Percentiles rank a stretch among this genome's conserved stretches.
Conservation (phyloP, 1,140 invertebrate genomes). For the Brachionus asplanchnoidis region DNA sequence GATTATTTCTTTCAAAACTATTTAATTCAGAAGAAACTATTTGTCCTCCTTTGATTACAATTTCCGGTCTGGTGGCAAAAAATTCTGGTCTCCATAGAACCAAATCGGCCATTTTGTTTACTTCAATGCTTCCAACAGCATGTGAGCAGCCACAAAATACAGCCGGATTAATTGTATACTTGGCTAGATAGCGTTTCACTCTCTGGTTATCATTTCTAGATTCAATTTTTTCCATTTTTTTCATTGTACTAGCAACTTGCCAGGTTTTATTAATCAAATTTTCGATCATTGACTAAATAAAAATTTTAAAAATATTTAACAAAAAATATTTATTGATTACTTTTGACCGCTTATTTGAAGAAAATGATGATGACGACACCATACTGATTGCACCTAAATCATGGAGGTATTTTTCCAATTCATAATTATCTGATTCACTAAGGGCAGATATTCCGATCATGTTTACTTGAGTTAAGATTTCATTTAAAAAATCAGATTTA, state of each 20-base stretch:
- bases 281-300: slow-evolving; percentile 45
- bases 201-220: slow-evolving; percentile 53
- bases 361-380: slow-evolving; percentile 46
- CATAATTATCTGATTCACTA: neutral
- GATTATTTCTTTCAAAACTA: slow-evolving; percentile 50
- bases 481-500: slow-evolving; percentile 23
- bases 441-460: slow-evolving; percentile 34
- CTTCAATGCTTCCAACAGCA: slow-evolving; percentile 52
- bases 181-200: slow-evolving; percentile 53
- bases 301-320: slow-evolving; percentile 46
- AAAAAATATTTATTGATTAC: neutral
- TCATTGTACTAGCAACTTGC: slow-evolving; percentile 57
- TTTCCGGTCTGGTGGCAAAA: slow-evolving; percentile 56
- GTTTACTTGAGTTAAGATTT: slow-evolving; percentile 27
- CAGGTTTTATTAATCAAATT: slow-evolving; percentile 48
- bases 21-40: slow-evolving; percentile 54
- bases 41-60: slow-evolving; percentile 57
- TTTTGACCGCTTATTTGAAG: neutral
- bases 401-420: slow-evolving; percentile 55
- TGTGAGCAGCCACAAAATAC: slow-evolving; percentile 52
- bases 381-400: slow-evolving; percentile 56
- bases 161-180: slow-evolving; percentile 57
- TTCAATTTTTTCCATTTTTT: slow-evolving; percentile 47
- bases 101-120: slow-evolving; percentile 54
- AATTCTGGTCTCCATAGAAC: slow-evolving; percentile 56